Evolutionary conservation across 2,797 vertebrate genomes (phyloP), one percentile per base, ranked within the genome.

Genomic region (Sebastolobus altivelis): DNA sequence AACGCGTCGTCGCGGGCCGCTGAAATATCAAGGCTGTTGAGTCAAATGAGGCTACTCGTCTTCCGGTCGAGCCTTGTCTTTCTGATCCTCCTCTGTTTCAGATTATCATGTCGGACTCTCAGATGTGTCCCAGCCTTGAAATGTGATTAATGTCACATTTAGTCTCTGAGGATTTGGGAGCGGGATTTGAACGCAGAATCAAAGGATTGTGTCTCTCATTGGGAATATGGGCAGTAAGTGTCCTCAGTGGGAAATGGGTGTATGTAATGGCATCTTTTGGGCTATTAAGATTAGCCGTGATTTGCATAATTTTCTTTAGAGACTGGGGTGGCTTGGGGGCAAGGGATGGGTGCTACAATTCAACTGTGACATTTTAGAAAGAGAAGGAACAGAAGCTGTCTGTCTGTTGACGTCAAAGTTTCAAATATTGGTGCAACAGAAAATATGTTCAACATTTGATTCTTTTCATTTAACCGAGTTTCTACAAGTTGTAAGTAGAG

Each of bases 81-180:
- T 86, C 35, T 83, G 79, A 85, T 83, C 78, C 83, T 72, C 63
- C 13, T 80, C 69, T 4, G 12, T 73, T 72, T 83, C 78, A 82
- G 84, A 92, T 85, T 83, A 77, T 86, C 54, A 18, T 68, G 85
- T 86, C 37, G 11, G 78, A 85, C 78, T 71, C 72, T 84, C 77
- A 79, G 78, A 87, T 77, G 72, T 78, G 79, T 60, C 79, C 37
- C 56, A 74, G 62, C 84, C 79, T 82, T 89, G 84, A 89, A 90
- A 90, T 87, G 78, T 79, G 87, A 82, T 90, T 88, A 90, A 92
- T 87, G 87, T 89, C 88, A 86, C 67, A 77, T 87, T 82, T 72
- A 59, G 81, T 77, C 85, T 82, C 56, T n/a, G 72, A 35, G 82
- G 87, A 88, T 88, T 87, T 81, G 68, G 63, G 31, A 75, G 66